phyloP scores from a whole-genome alignment of 2,113 vertebrate genomes.

The Ictidomys tridecemlineatus region DNA sequence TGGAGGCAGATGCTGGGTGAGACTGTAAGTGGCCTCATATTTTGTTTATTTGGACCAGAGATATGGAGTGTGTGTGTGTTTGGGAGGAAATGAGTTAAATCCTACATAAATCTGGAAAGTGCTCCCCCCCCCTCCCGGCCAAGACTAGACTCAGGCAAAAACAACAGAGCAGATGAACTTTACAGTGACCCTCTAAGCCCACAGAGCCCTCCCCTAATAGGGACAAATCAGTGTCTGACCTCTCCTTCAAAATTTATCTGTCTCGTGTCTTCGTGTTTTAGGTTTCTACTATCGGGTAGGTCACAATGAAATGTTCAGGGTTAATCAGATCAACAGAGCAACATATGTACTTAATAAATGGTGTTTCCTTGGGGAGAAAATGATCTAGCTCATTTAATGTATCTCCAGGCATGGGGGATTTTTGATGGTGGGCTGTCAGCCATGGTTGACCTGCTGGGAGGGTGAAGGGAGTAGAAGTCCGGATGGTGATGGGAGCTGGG shows the following conservation, averaged over 20 bases:
- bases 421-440: not conserved
- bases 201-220: not conserved
- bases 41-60: not conserved
- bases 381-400: not conserved
- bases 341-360: not conserved
- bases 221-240: not conserved
- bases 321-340: constrained; percentile 2
- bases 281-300: not conserved
- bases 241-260: not conserved
- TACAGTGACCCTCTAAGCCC: not conserved
- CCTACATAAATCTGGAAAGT: not conserved
- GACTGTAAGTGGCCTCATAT: fast-evolving
- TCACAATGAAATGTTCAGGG: not conserved
- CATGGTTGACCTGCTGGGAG: not conserved
- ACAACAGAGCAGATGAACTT: not conserved
- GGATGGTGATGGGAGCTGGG: fast-evolving
- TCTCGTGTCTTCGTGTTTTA: not conserved
- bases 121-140: not conserved
- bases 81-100: not conserved
- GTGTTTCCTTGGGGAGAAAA: not conserved
- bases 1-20: not conserved
- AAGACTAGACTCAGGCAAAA: not conserved
- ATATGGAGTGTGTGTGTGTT: not conserved
- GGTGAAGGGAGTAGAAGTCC: not conserved
- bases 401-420: not conserved